Percentiles rank a stretch among this genome's conserved stretches.
Evolutionary conservation across 2,113 vertebrate species (phyloP).

Genomic region (Bubo bubo): DNA sequence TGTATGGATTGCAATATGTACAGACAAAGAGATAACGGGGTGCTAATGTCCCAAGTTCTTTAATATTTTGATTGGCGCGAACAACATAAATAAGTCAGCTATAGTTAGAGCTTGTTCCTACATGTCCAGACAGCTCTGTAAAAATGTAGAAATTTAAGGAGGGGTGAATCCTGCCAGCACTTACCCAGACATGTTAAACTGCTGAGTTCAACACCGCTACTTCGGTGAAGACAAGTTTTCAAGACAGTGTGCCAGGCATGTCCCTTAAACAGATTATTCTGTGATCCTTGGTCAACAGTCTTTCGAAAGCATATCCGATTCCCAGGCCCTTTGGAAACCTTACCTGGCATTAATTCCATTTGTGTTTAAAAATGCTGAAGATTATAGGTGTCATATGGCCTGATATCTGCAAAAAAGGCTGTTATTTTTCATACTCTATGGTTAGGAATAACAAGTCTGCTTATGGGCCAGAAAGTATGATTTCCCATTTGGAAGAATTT

Average conservation of each 20-base stretch:
- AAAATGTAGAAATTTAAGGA: constrained; percentile 7
- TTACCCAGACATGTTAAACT: neutral
- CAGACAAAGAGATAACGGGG: constrained; percentile 9
- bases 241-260: neutral
- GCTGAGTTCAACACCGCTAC: neutral
- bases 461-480: neutral
- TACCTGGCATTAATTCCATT: constrained; percentile 12
- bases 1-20: neutral
- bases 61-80: neutral
- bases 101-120: constrained; percentile 9
- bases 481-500: constrained; percentile 56
- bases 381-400: neutral
- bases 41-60: neutral
- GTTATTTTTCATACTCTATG: neutral
- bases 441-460: constrained; percentile 13
- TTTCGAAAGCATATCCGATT: neutral
- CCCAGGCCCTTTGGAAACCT: constrained; percentile 43
- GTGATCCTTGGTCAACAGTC: neutral
- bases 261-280: neutral
- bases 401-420: neutral
- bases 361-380: neutral
- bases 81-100: neutral
- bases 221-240: neutral
- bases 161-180: neutral
- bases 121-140: constrained; percentile 38